phyloP scores from a whole-genome alignment of 1,140 invertebrate genomes.

The Daktulosphaira vitifoliae region DNA sequence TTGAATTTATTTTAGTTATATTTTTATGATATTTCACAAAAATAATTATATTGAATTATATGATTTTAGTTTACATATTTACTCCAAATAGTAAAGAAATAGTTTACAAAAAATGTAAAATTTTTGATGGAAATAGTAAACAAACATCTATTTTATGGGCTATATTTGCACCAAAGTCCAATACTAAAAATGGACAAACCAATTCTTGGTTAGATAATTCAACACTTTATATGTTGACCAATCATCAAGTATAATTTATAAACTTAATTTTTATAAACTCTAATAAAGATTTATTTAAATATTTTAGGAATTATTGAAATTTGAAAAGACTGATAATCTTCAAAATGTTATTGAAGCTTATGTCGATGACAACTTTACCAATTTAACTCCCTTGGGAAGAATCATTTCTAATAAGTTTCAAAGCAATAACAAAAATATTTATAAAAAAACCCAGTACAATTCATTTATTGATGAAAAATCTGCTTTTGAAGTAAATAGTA shows the following conservation, averaged over 20 bases:
- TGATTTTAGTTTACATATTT: conserved; percentile 18
- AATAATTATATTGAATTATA: too few species aligned
- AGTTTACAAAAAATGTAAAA: conserved; percentile 14
- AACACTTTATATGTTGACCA: conserved; percentile 21
- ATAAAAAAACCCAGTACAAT: neutral
- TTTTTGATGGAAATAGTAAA: conserved; percentile 9
- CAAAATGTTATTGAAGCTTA: conserved; percentile 8
- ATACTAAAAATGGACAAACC: neutral
- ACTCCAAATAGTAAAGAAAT: conserved; percentile 5
- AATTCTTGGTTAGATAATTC: conserved; percentile 20
- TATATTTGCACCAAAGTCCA: conserved; percentile 20
- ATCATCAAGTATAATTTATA: conserved; percentile 18
- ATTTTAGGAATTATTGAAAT: conserved; percentile 26
- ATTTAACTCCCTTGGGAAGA: conserved; percentile 15
- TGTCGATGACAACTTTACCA: conserved; percentile 20
- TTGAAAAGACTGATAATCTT: conserved; percentile 24
- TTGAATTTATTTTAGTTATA: too few species aligned
- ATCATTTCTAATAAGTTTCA: conserved; percentile 9
- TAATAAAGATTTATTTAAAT: neutral
- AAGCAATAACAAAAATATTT: neutral
- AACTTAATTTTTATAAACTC: neutral
- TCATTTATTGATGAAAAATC: conserved; percentile 15
- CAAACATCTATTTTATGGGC: conserved; percentile 23
- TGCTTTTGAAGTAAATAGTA: conserved; percentile 4
- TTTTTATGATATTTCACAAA: too few species aligned